phyloP scores from a whole-genome alignment of 2,888 invertebrate genomes.

The Polydrusus tereticollis region DNA sequence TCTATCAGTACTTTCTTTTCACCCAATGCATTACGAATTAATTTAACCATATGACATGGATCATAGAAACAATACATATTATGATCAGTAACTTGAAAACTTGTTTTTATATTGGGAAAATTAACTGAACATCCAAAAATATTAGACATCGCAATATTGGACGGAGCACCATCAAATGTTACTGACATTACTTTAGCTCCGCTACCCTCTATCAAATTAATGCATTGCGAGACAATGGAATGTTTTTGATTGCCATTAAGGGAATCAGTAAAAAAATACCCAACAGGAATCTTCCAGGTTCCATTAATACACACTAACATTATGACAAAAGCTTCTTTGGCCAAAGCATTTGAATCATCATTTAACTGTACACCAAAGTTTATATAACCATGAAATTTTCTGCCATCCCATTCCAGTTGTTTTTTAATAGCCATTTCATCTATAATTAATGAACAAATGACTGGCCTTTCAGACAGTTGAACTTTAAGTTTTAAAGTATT shows the following conservation, averaged over 20 bases:
- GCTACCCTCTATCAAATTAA: conserved; percentile 43
- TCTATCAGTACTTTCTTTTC: conserved; percentile 5
- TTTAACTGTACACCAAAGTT: conserved; percentile 52
- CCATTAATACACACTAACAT: neutral
- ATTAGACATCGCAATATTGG: conserved; percentile 47
- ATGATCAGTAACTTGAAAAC: neutral
- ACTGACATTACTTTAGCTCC: conserved; percentile 45
- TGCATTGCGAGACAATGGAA: conserved; percentile 49
- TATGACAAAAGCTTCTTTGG: neutral
- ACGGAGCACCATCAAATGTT: conserved; percentile 34
- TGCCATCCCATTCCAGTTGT: conserved; percentile 57
- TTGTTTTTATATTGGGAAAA: neutral
- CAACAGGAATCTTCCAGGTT: neutral
- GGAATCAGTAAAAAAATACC: conserved; percentile 42
- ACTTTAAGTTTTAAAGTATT: conserved; percentile 45
- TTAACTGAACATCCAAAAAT: neutral
- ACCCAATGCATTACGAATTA: neutral
- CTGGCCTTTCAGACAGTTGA: neutral
- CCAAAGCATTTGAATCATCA: conserved; percentile 36
- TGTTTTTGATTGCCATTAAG: conserved; percentile 48
- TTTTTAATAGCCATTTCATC: conserved; percentile 57
- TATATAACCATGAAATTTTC: conserved; percentile 56
- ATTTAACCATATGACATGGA: conserved; percentile 6
- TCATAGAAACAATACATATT: neutral
- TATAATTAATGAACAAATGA: conserved; percentile 49